phyloP scores from a whole-genome alignment of 1,140 invertebrate genomes.

The Anadara kagoshimensis region DNA sequence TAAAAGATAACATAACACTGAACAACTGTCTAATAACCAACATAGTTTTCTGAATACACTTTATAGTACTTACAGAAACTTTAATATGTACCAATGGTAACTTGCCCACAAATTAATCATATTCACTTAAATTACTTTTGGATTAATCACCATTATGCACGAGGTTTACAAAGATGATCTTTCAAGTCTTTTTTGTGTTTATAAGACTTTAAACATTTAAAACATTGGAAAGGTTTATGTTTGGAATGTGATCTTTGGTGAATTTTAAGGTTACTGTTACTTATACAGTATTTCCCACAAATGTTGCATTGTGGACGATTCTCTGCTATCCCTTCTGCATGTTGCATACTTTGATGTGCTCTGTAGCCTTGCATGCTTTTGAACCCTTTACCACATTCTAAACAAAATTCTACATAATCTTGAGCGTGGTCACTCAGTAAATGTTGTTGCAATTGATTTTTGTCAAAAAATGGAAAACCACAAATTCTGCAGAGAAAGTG shows the following conservation, averaged over 20 bases:
- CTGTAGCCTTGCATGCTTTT: conserved; percentile 18
- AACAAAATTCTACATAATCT: conserved; percentile 19
- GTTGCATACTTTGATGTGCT: conserved; percentile 22
- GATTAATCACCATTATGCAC: too few relatives aligned
- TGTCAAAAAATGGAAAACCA: background rate
- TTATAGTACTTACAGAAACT: too few relatives aligned
- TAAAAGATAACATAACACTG: too few relatives aligned
- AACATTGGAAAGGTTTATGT: conserved; percentile 11
- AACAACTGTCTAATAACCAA: too few relatives aligned
- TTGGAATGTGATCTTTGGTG: conserved; percentile 14
- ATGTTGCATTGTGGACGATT: conserved; percentile 23
- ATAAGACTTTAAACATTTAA: conserved; percentile 15
- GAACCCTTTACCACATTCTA: conserved; percentile 25
- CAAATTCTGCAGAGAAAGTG: background rate
- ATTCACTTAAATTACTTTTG: too few relatives aligned
- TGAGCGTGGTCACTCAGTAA: background rate
- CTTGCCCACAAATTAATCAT: too few relatives aligned
- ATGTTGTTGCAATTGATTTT: conserved; percentile 1
- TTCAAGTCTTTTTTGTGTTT: conserved; percentile 22
- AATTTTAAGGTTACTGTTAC: conserved; percentile 20
- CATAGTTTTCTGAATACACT: too few relatives aligned
- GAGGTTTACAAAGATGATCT: background rate
- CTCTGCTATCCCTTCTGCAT: background rate
- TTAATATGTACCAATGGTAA: too few relatives aligned
- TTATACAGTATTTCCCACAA: conserved; percentile 23